These are phyloP conservation scores for Pao palembangensis DNA, from an alignment of 2,113 vertebrate genomes.

Conservation along the genomic window DNA sequence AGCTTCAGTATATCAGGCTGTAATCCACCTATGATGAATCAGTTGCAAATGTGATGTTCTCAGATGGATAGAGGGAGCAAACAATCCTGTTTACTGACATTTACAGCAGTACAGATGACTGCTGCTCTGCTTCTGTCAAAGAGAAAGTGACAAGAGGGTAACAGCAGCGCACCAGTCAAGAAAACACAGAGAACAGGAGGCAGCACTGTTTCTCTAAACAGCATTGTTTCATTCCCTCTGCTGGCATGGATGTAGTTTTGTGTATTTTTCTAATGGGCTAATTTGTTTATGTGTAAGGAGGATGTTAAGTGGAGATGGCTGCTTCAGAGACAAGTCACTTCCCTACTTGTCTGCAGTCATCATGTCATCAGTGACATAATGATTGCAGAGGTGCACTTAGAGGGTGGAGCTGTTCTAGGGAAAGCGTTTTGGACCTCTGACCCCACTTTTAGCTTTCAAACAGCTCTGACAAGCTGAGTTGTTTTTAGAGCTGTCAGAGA, in stretches of 20 bases:
- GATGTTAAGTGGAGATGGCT: slow-evolving; percentile 19
- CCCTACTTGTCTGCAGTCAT: slow-evolving; percentile 39
- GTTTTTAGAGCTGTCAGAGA: background rate
- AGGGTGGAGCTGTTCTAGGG: background rate
- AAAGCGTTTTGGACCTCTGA: slow-evolving; percentile 3
- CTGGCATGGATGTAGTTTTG: slow-evolving; percentile 27
- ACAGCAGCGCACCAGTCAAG: slow-evolving; percentile 20
- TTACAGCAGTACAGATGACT: slow-evolving; percentile 32
- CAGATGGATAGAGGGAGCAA: too few species aligned
- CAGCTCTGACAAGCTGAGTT: background rate
- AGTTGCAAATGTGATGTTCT: too few species aligned
- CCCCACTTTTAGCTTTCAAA: background rate
- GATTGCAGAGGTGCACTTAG: slow-evolving; percentile 7
- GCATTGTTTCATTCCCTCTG: slow-evolving; percentile 35
- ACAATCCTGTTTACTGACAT: slow-evolving; percentile 4
- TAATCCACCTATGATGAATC: too few species aligned
- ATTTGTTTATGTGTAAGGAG: slow-evolving; percentile 38
- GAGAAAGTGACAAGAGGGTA: slow-evolving; percentile 24
- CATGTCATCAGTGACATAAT: slow-evolving; percentile 14
- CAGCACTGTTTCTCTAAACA: slow-evolving; percentile 28
- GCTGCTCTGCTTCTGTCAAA: slow-evolving; percentile 27
- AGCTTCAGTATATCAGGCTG: too few species aligned
- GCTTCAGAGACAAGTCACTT: slow-evolving; percentile 26
- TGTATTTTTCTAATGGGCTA: slow-evolving; percentile 16
- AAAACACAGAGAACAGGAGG: slow-evolving; percentile 20